A percentile compares a stretch with the other conserved stretches of the same genome.
These are phyloP conservation scores for Palythoa grandis DNA, from an alignment of 92 coral and sea anemone genomes.

Conservation along the genomic window DNA sequence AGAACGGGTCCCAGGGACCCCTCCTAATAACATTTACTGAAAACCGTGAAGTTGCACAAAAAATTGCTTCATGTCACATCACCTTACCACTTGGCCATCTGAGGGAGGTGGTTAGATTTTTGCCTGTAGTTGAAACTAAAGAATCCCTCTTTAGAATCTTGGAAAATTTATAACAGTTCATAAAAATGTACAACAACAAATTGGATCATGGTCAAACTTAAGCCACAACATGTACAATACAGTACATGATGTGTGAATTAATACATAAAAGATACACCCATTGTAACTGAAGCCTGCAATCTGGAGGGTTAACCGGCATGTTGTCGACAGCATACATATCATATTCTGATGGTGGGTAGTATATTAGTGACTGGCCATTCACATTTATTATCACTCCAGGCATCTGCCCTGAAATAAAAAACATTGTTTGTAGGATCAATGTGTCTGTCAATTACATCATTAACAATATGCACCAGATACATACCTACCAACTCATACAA, in stretches of 20 bases:
- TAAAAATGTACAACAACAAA: neutral
- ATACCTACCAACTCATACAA: no score
- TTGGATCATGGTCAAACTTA: neutral
- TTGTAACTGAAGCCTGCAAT: constrained; percentile 65
- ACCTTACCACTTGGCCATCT: no score
- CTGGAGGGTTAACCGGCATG: constrained; percentile 69
- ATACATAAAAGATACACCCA: constrained; percentile 85
- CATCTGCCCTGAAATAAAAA: constrained; percentile 44
- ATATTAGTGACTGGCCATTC: constrained; percentile 72
- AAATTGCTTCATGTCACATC: no score
- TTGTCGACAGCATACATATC: constrained; percentile 55
- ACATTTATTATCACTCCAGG: constrained; percentile 73
- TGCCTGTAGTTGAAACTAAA: no score
- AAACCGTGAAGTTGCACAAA: no score
- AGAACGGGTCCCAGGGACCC: no score
- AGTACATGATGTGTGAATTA: no score
- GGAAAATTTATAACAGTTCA: no score
- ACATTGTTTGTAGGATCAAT: neutral
- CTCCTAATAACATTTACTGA: no score
- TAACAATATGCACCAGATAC: no score
- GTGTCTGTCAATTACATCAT: neutral
- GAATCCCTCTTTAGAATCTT: no score
- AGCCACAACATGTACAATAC: neutral
- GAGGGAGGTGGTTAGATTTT: no score
- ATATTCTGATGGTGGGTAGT: constrained; percentile 75